phyloP scores from a whole-genome alignment of 1,140 invertebrate genomes.

The Sycobia sp. region DNA sequence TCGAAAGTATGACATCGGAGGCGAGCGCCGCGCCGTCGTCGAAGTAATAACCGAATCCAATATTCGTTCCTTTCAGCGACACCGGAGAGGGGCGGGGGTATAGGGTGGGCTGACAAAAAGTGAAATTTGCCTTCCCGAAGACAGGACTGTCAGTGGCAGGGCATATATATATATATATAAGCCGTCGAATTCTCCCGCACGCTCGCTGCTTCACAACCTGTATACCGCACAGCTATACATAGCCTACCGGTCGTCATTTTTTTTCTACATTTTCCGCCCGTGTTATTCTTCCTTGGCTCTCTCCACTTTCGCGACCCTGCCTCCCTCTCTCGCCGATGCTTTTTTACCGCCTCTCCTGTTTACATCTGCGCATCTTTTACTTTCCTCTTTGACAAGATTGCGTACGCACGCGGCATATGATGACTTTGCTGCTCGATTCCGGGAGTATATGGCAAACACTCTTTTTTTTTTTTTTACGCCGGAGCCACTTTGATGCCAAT shows the following conservation, averaged over 20 bases:
- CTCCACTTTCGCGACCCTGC: too few relatives aligned
- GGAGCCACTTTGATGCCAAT: too few relatives aligned
- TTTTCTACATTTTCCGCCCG: conserved; percentile 3
- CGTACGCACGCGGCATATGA: neutral
- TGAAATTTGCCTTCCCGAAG: conserved; percentile 53
- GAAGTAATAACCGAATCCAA: conserved; percentile 60
- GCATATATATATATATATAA: too few relatives aligned
- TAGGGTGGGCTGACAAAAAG: conserved; percentile 50
- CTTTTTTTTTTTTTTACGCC: too few relatives aligned
- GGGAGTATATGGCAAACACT: too few relatives aligned
- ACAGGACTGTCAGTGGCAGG: conserved; percentile 53
- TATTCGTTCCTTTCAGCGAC: conserved; percentile 59
- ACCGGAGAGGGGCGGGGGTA: too few relatives aligned
- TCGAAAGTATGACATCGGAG: conserved; percentile 24
- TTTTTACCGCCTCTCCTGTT: neutral
- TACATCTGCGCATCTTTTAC: neutral
- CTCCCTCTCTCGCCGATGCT: too few relatives aligned
- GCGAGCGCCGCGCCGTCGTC: conserved; percentile 39
- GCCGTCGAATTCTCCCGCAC: neutral
- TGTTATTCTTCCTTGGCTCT: neutral
- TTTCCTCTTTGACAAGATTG: neutral
- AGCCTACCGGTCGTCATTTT: conserved; percentile 23
- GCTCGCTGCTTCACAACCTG: neutral
- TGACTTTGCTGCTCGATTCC: too few relatives aligned
- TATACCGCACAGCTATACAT: neutral